Evolutionary conservation across 1,140 invertebrate genomes (phyloP).

Genomic region (Philaenus spumarius): DNA sequence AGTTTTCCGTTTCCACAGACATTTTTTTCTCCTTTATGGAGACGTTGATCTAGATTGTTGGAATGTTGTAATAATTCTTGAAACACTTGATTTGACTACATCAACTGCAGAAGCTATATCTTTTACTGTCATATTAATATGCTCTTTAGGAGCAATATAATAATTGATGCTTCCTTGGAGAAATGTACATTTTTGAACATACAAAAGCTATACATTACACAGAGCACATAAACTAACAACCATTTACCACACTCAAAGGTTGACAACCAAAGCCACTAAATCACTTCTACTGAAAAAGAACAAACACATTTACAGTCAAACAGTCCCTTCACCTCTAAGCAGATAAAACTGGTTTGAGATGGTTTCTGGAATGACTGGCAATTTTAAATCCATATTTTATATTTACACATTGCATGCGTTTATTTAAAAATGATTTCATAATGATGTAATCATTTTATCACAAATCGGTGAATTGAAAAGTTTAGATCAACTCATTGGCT

Average conservation of each 20-base stretch:
- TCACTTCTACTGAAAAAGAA: neutral
- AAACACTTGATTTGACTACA: constrained; percentile 16
- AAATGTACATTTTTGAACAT: neutral
- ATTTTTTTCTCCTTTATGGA: constrained; percentile 5
- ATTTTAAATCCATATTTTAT: too few species aligned
- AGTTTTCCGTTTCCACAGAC: constrained; percentile 4
- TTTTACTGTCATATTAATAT: neutral
- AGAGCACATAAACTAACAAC: neutral
- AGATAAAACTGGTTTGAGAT: neutral
- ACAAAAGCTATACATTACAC: neutral
- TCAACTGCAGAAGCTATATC: constrained; percentile 9
- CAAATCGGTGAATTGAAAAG: too few species aligned
- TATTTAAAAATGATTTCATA: too few species aligned
- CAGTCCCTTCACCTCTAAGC: neutral
- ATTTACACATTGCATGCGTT: too few species aligned
- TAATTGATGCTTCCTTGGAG: neutral
- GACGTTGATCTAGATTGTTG: constrained; percentile 5
- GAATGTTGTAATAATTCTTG: constrained; percentile 1
- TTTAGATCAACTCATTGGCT: too few species aligned
- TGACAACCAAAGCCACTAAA: too few species aligned
- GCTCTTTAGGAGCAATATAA: constrained; percentile 6
- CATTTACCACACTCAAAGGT: neutral
- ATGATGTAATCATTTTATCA: too few species aligned
- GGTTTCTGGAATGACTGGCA: neutral
- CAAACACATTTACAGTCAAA: neutral